Conservation (phyloP, 2,888 invertebrate species). For the Rhamnusium bicolor region DNA sequence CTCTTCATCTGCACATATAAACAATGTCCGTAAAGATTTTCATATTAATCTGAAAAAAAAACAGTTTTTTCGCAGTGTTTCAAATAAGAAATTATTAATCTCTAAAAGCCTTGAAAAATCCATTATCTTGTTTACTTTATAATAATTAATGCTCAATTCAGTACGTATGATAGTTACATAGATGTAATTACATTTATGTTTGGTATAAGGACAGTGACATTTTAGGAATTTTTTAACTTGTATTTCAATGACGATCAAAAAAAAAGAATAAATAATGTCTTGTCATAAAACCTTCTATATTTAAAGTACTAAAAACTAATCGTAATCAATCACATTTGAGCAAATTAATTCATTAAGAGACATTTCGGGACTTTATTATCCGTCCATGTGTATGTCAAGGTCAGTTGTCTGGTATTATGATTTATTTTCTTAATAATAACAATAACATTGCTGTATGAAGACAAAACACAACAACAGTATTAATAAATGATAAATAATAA, state of each 20-base stretch:
- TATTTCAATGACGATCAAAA: neutral
- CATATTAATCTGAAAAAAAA: no score
- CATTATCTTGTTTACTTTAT: neutral
- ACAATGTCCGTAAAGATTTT: no score
- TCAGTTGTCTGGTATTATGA: neutral
- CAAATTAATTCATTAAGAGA: neutral
- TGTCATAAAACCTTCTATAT: neutral
- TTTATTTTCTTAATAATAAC: neutral
- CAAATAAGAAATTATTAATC: no score
- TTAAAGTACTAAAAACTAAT: neutral
- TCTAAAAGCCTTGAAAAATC: neutral
- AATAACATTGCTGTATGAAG: neutral
- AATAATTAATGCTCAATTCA: neutral
- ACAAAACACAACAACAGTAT: neutral
- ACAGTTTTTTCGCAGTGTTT: no score
- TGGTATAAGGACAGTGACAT: neutral
- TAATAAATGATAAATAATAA: neutral
- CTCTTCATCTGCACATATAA: no score
- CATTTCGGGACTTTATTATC: neutral
- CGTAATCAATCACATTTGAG: neutral
- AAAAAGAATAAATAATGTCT: neutral
- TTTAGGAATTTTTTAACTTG: neutral
- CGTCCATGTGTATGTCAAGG: constrained; percentile 4
- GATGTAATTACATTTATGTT: neutral
- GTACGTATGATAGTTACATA: neutral